phyloP scores from a whole-genome alignment of 2,888 invertebrate genomes.

The Coecobrya sp. region DNA sequence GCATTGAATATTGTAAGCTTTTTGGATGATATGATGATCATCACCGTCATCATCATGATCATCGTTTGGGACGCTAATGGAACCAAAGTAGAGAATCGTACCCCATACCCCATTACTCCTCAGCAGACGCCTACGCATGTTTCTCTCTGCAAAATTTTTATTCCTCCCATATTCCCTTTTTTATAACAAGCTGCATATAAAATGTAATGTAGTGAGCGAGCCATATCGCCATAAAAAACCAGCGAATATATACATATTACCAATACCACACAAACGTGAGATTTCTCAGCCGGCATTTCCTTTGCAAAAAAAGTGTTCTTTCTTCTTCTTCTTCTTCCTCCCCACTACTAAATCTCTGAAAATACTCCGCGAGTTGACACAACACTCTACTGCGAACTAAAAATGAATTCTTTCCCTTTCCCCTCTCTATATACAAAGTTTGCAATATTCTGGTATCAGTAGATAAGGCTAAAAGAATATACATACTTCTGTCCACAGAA shows the following conservation, averaged over 20 bases:
- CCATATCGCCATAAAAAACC: too few relatives aligned
- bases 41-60: too few relatives aligned
- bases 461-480: not conserved
- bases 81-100: not conserved
- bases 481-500: not conserved
- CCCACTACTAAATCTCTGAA: too few relatives aligned
- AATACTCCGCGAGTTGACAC: too few relatives aligned
- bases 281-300: constrained; percentile 45
- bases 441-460: not conserved
- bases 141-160: not conserved
- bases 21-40: not conserved
- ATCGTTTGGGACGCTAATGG: too few relatives aligned
- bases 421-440: too few relatives aligned
- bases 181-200: too few relatives aligned
- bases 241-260: not conserved
- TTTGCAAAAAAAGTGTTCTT: not conserved
- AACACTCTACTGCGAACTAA: too few relatives aligned
- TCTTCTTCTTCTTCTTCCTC: not conserved
- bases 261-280: constrained; percentile 9
- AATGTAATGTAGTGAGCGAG: too few relatives aligned
- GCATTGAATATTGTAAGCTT: constrained; percentile 8
- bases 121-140: constrained; percentile 16
- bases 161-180: not conserved
- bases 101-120: not conserved
- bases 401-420: too few relatives aligned